Base-by-base conservation (phyloP, 2,888 invertebrate genomes). In the Andrena haemorrhoa region DNA sequence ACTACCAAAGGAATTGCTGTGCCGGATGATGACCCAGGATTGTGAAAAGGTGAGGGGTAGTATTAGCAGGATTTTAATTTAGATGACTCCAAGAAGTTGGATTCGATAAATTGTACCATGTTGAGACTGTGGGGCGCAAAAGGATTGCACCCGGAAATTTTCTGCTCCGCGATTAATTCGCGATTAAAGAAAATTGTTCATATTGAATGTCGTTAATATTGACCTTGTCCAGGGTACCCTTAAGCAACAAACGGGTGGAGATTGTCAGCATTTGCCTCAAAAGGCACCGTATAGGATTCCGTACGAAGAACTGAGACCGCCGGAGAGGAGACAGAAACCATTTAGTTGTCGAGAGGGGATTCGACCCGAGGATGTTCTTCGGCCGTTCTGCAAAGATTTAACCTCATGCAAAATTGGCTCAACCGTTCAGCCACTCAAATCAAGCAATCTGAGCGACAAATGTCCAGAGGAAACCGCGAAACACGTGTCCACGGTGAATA, bases 281-380 rank as follows among this genome's bases (percentile, higher is more conserved):
- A 2, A 2, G 0, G 10, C 5, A 35, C 0, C 33, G 2, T 33
- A 2, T 8, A 66, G 29, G 51, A 41, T 63, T n/a, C 75, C 74
- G 1, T 87, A 69, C 26, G 80, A 86, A 6, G 87, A 87, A 41
- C 29, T 86, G 65, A 79, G 80, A 4, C 86, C 87, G 1, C 12
- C n/a, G 0, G 33, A 56, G 5, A 75, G 5, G 12, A 41, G 1
- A 0, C 70, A 41, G 3, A 70, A n/a, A n/a, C 0, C 29, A 0
- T 64, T 75, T 6, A 60, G 5, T 8, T 74, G 64, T n/a, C 56
- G 7, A 7, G 53, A 61, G 1, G 78, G 87, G 1, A 23, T 87
- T 51, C 60, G 4, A 35, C 10, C 76, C 5, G 7, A 72, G 12
- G 41, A 82, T 16, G 12, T 84, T 20, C 1, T 49, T 12, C 60